phyloP scores from a whole-genome alignment of 2,888 invertebrate species.

The Spisula subtruncata region DNA sequence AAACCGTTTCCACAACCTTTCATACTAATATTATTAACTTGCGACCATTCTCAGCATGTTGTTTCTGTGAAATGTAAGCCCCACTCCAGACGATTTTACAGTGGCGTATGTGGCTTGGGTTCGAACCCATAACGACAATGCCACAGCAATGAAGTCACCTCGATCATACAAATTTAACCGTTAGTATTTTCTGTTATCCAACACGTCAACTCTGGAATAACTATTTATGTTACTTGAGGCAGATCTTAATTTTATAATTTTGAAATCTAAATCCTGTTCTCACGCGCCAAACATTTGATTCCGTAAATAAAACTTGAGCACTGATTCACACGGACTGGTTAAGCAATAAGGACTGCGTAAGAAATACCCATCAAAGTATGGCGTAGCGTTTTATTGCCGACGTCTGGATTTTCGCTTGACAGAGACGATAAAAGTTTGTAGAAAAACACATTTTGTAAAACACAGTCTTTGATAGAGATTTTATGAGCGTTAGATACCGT shows the following conservation, averaged over 20 bases:
- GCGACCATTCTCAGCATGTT: too few species aligned
- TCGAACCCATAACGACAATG: too few species aligned
- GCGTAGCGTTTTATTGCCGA: slow-evolving; percentile 53
- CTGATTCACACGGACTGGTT: slow-evolving; percentile 29
- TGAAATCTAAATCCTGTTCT: slow-evolving; percentile 13
- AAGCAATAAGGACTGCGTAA: slow-evolving; percentile 26
- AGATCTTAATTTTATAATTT: neutral
- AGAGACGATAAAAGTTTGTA: slow-evolving; percentile 48
- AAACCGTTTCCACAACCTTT: too few species aligned
- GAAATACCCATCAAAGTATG: slow-evolving; percentile 29
- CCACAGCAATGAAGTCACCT: too few species aligned
- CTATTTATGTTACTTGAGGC: neutral
- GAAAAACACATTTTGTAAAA: slow-evolving; percentile 49
- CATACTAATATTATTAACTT: too few species aligned
- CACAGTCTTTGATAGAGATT: slow-evolving; percentile 45
- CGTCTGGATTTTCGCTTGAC: slow-evolving; percentile 53
- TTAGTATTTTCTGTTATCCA: too few species aligned
- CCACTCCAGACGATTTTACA: too few species aligned
- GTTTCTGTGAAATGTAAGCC: too few species aligned
- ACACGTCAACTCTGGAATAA: too few species aligned
- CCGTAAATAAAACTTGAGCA: slow-evolving; percentile 4
- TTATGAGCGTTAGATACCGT: slow-evolving; percentile 45
- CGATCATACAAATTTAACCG: too few species aligned
- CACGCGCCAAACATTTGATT: slow-evolving; percentile 14
- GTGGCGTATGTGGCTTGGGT: too few species aligned